Conservation (phyloP, 2,888 invertebrate species). For the Chirona hameri region DNA sequence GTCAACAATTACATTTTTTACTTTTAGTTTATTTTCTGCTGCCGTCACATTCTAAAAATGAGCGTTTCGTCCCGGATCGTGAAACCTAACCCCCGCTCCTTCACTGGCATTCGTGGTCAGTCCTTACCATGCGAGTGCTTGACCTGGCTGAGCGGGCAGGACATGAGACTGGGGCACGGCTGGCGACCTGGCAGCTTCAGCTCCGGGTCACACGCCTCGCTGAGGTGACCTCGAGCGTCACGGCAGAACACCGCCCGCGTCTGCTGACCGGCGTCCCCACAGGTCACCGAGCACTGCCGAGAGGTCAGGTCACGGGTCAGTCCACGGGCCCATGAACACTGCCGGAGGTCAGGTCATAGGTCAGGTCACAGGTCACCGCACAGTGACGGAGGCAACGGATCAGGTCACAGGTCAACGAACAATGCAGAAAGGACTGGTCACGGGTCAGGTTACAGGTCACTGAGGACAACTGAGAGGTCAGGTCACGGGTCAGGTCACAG, state of each 20-base stretch:
- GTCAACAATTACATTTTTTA: too few relatives aligned
- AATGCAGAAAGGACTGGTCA: background rate
- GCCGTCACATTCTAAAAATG: too few relatives aligned
- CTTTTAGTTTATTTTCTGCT: too few relatives aligned
- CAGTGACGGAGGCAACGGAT: background rate
- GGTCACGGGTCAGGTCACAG: too few relatives aligned
- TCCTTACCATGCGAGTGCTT: conserved; percentile 32
- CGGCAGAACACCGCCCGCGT: conserved; percentile 74
- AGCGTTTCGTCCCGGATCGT: too few relatives aligned
- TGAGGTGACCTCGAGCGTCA: conserved; percentile 54
- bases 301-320: background rate
- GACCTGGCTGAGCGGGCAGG: conserved; percentile 36
- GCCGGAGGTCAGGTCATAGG: background rate
- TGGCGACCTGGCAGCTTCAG: conserved; percentile 34
- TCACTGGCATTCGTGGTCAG: too few relatives aligned
- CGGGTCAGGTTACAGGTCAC: background rate
- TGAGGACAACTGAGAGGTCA: too few relatives aligned
- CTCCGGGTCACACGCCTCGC: conserved; percentile 59
- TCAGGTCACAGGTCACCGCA: background rate
- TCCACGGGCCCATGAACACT: background rate
- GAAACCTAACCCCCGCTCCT: too few relatives aligned
- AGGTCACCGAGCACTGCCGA: conserved; percentile 71
- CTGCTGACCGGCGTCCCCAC: conserved; percentile 78
- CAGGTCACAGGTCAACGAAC: background rate
- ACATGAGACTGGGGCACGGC: conserved; percentile 36